phyloP scores from a whole-genome alignment of 2,888 invertebrate species.

The Scrobipalpa atriplicella region DNA sequence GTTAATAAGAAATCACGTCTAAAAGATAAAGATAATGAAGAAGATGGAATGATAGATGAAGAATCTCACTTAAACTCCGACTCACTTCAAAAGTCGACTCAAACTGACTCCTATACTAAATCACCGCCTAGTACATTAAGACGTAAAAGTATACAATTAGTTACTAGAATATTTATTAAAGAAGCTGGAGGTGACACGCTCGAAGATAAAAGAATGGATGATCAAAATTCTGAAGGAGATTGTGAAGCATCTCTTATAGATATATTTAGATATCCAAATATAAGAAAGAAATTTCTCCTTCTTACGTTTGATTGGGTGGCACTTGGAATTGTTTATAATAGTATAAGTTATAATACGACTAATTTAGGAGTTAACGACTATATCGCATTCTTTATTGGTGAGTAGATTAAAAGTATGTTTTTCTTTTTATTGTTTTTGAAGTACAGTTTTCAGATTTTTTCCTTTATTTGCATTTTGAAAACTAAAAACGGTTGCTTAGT shows the following conservation, averaged over 20 bases:
- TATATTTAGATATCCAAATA: constrained; percentile 85
- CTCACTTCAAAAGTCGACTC: constrained; percentile 56
- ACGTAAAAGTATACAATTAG: constrained; percentile 66
- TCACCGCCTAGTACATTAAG: constrained; percentile 59
- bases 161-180: constrained; percentile 62
- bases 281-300: constrained; percentile 85
- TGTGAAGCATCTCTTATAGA: constrained; percentile 84
- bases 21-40: constrained; percentile 38
- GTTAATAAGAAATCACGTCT: constrained; percentile 56
- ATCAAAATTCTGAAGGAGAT: constrained; percentile 72
- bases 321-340: constrained; percentile 87
- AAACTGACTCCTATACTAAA: constrained; percentile 55
- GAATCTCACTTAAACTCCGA: constrained; percentile 49
- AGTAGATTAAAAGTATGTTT: constrained; percentile 41
- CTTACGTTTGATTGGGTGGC: constrained; percentile 86
- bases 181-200: constrained; percentile 55
- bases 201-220: constrained; percentile 70
- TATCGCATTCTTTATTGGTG: constrained; percentile 86
- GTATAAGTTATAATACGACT: constrained; percentile 85
- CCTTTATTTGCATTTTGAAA: no score
- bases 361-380: constrained; percentile 87
- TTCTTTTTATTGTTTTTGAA: no score
- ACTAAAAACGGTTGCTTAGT: no score
- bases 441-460: no score
- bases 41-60: constrained; percentile 41